These are phyloP conservation scores for Calliphora vicina DNA, from an alignment of 1,140 invertebrate species.

Conservation along the genomic window DNA sequence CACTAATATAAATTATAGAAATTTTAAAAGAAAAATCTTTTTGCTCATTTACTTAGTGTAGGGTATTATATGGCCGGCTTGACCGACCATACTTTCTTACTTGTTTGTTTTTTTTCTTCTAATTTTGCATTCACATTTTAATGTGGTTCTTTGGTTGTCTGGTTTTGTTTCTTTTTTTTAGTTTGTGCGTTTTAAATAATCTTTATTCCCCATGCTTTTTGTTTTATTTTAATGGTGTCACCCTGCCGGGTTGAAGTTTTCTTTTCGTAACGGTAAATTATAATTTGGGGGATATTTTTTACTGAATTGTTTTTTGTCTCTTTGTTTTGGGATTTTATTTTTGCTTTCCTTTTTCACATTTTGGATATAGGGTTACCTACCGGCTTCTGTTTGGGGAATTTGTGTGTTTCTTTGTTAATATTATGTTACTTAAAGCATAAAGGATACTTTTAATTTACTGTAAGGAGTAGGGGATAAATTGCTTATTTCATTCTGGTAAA, in stretches of 20 bases:
- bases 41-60: no score
- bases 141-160: not conserved
- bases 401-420: no score
- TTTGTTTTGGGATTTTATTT: not conserved
- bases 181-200: not conserved
- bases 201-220: not conserved
- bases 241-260: not conserved
- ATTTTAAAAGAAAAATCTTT: no score
- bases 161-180: not conserved
- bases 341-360: not conserved
- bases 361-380: not conserved
- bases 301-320: not conserved
- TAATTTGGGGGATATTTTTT: not conserved
- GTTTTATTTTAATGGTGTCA: slow-evolving; percentile 22
- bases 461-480: no score
- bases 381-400: no score
- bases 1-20: no score
- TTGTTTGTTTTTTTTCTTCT: no score
- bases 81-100: no score
- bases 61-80: no score
- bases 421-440: no score
- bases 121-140: not conserved
- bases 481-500: no score
- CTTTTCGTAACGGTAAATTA: not conserved
- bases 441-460: no score